A percentile compares a stretch with the other conserved stretches of the same genome.
phyloP scores from a whole-genome alignment of 2,113 vertebrate species.

The Brachypteracias leptosomus region DNA sequence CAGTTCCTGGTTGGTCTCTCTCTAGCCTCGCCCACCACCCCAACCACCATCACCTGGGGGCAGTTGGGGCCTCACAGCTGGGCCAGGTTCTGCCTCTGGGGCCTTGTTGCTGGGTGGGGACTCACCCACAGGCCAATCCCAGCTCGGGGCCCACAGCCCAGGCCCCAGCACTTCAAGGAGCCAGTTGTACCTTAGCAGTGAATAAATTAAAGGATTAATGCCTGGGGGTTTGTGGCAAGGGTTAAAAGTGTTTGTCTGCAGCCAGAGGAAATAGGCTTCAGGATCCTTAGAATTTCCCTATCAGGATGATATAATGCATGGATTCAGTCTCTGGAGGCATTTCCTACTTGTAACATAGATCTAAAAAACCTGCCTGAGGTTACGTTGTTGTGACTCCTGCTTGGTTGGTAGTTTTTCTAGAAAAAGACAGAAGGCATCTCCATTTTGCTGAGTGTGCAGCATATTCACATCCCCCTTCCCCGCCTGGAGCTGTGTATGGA shows the following conservation, averaged over 20 bases:
- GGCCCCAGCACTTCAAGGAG: too few relatives aligned
- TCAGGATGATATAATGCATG: neutral
- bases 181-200: neutral
- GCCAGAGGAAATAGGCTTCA: neutral
- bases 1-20: too few relatives aligned
- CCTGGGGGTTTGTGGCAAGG: neutral
- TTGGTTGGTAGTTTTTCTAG: neutral
- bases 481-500: fast-evolving
- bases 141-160: too few relatives aligned
- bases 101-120: too few relatives aligned
- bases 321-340: neutral
- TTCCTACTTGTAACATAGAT: neutral
- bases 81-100: too few relatives aligned
- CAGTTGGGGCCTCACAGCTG: too few relatives aligned
- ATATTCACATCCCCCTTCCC: neutral
- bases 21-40: too few relatives aligned
- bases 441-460: neutral
- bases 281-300: neutral
- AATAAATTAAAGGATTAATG: neutral
- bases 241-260: neutral
- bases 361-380: neutral
- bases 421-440: neutral
- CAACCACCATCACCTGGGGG: too few relatives aligned
- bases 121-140: too few relatives aligned
- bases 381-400: fast-evolving